Evolutionary conservation across 1,140 invertebrate species (phyloP).

Genomic region (Magallana gigas): DNA sequence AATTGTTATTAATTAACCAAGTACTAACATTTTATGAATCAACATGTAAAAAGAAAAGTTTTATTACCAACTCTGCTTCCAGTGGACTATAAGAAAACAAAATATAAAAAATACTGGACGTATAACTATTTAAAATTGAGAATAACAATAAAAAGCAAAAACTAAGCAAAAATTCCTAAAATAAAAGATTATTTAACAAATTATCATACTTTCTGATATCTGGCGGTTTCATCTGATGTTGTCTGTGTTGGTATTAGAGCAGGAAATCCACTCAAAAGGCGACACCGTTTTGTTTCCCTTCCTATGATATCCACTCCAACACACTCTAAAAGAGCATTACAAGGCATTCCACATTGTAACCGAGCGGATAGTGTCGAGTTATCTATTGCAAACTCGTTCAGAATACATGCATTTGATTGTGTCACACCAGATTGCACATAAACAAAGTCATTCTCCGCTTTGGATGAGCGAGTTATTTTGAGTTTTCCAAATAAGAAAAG

Average conservation of each 20-base stretch:
- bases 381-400: neutral
- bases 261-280: neutral
- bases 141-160: no score
- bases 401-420: neutral
- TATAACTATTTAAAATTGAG: no score
- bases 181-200: no score
- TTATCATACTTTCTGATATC: no score
- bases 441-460: neutral
- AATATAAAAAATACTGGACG: no score
- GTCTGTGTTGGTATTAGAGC: neutral
- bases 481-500: neutral
- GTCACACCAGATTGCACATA: neutral
- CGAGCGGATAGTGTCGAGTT: neutral
- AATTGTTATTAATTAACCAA: no score
- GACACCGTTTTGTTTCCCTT: neutral
- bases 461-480: neutral
- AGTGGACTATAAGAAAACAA: no score
- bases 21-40: no score
- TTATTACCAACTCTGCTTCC: no score
- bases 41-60: no score
- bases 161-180: no score
- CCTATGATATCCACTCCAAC: neutral
- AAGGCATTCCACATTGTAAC: neutral
- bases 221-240: neutral
- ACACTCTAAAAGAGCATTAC: neutral